Evolutionary conservation across 2,113 vertebrate genomes (phyloP).

Genomic region (Pelecanus crispus): DNA sequence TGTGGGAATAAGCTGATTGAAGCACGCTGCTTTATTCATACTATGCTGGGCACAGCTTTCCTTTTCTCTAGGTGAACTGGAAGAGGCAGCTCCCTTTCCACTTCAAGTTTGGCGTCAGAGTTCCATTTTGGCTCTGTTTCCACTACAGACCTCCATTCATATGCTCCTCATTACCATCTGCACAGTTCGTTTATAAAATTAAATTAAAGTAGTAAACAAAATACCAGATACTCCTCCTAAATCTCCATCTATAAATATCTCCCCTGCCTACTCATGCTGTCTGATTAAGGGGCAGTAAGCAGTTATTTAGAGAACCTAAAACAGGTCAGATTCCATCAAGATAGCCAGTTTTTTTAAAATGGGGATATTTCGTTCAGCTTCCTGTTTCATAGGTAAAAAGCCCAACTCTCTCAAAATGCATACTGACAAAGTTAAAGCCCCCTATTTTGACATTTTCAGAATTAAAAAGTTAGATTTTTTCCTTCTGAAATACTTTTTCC

Average conservation of each 20-base stretch:
- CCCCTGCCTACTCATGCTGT: slow-evolving; percentile 27
- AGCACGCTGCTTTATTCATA: background rate
- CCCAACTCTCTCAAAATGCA: background rate
- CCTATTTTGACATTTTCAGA: background rate
- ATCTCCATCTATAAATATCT: slow-evolving; percentile 49
- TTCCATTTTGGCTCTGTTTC: slow-evolving; percentile 23
- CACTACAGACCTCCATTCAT: slow-evolving; percentile 9
- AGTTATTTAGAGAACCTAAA: slow-evolving; percentile 15
- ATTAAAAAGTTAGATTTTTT: background rate
- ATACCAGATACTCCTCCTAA: slow-evolving; percentile 43
- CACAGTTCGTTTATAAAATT: slow-evolving; percentile 49
- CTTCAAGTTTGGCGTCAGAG: background rate
- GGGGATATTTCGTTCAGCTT: background rate
- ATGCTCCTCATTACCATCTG: slow-evolving; percentile 7
- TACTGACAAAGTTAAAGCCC: background rate
- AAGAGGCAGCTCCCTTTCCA: background rate
- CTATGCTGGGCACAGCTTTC: background rate
- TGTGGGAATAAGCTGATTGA: background rate
- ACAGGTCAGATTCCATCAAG: slow-evolving; percentile 1
- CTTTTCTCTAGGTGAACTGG: background rate
- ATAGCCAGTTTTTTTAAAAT: background rate
- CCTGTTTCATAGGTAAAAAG: background rate
- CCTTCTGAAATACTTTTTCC: background rate
- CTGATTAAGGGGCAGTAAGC: slow-evolving; percentile 14
- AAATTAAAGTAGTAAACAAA: slow-evolving; percentile 65